Evolutionary conservation across 2,113 vertebrate genomes (phyloP).

Genomic region (Notechis scutatus): DNA sequence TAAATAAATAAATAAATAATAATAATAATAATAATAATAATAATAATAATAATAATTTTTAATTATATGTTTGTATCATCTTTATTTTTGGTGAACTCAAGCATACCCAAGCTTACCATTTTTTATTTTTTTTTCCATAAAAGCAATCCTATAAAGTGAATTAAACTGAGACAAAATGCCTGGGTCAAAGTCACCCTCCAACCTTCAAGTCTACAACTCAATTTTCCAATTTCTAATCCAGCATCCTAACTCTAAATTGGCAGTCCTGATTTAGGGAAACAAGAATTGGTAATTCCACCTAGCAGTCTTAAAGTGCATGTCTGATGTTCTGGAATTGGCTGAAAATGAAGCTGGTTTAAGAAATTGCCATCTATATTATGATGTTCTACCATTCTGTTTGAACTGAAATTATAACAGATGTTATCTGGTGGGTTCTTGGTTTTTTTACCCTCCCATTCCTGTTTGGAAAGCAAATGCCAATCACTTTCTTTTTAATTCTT

Average conservation of each 20-base stretch:
- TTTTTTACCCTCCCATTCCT: not conserved
- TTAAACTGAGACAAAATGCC: not conserved
- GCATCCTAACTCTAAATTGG: not conserved
- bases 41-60: not conserved
- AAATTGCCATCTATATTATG: not conserved
- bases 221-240: not conserved
- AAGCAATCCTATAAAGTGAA: not conserved
- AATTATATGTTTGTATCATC: not conserved
- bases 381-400: not conserved
- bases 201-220: not conserved
- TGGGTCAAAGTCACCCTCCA: not conserved
- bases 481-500: not conserved
- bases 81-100: not conserved
- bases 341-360: not conserved
- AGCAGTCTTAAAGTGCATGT: not conserved
- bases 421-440: not conserved
- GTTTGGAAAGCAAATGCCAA: not conserved
- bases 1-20: too few relatives aligned
- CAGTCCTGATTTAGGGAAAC: not conserved
- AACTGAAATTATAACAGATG: not conserved
- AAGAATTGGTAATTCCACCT: not conserved
- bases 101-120: not conserved
- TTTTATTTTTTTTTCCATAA: not conserved
- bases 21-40: too few relatives aligned
- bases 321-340: not conserved